Conservation (phyloP, 2,888 invertebrate genomes). For the Beris morrisii region DNA sequence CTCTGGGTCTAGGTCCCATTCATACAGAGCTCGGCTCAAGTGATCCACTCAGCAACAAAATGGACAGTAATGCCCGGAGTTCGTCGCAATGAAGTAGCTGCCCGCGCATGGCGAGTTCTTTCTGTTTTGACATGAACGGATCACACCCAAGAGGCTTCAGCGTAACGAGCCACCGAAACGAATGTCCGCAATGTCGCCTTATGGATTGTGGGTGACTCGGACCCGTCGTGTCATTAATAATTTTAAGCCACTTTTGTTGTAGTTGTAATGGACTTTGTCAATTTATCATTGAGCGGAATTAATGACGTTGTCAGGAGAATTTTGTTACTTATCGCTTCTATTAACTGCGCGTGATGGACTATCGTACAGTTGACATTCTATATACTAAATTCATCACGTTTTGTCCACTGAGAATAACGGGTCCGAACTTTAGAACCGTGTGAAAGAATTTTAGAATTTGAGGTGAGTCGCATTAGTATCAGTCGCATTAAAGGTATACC, state of each 20-base stretch:
- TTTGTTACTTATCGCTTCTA: constrained; percentile 28
- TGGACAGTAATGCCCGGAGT: constrained; percentile 20
- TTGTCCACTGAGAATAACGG: constrained; percentile 1
- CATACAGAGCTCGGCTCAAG: constrained; percentile 28
- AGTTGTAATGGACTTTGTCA: constrained; percentile 6
- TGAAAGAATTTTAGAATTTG: too few species aligned
- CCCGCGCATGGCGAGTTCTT: constrained; percentile 18
- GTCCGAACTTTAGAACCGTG: too few species aligned
- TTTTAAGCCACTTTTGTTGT: constrained; percentile 24
- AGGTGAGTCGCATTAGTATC: too few species aligned
- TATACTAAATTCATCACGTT: not conserved
- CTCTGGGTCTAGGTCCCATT: constrained; percentile 1
- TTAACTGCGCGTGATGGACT: constrained; percentile 19
- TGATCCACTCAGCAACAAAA: constrained; percentile 27
- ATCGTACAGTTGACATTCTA: not conserved
- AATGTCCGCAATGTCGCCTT: constrained; percentile 27
- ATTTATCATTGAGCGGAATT: constrained; percentile 27
- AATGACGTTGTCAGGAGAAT: constrained; percentile 30
- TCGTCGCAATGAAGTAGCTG: constrained; percentile 14
- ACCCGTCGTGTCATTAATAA: constrained; percentile 23
- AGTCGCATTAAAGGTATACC: too few species aligned
- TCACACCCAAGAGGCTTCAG: constrained; percentile 37
- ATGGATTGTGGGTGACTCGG: constrained; percentile 16
- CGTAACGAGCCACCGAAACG: constrained; percentile 12
- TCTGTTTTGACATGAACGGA: constrained; percentile 37